phyloP scores from a whole-genome alignment of 2,113 vertebrate genomes.

The Paramormyrops kingsleyae region DNA sequence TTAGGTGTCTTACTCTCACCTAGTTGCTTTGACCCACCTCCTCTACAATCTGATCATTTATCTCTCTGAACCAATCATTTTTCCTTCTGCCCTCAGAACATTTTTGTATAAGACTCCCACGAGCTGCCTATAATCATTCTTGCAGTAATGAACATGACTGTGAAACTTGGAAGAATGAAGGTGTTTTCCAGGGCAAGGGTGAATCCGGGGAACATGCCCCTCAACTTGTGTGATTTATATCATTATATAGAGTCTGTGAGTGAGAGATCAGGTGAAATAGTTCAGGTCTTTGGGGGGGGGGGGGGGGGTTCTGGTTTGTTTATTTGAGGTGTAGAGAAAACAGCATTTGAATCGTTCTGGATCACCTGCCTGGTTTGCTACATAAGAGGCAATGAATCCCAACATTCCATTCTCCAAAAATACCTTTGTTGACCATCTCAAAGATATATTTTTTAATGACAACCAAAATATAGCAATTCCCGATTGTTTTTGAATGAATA shows the following conservation, averaged over 20 bases:
- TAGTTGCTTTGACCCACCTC: too few relatives aligned
- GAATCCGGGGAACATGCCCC: neutral
- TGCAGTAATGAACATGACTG: neutral
- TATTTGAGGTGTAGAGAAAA: neutral
- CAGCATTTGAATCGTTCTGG: neutral
- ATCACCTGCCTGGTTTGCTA: neutral
- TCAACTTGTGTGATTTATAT: neutral
- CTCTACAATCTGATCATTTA: too few relatives aligned
- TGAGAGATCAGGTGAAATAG: neutral
- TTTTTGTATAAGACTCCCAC: too few relatives aligned
- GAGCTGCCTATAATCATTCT: neutral
- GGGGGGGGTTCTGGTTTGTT: neutral
- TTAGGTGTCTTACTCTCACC: too few relatives aligned
- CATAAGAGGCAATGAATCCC: neutral
- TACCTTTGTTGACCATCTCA: neutral
- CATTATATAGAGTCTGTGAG: neutral
- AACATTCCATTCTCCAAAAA: neutral
- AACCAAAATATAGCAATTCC: neutral
- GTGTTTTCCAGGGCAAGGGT: neutral
- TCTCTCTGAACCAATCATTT: too few relatives aligned
- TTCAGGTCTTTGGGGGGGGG: neutral
- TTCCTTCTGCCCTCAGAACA: too few relatives aligned
- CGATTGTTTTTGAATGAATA: neutral
- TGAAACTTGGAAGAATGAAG: neutral
- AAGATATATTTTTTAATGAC: neutral